Conservation (phyloP, 2,888 invertebrate genomes). For the Drosophila lacicola region DNA sequence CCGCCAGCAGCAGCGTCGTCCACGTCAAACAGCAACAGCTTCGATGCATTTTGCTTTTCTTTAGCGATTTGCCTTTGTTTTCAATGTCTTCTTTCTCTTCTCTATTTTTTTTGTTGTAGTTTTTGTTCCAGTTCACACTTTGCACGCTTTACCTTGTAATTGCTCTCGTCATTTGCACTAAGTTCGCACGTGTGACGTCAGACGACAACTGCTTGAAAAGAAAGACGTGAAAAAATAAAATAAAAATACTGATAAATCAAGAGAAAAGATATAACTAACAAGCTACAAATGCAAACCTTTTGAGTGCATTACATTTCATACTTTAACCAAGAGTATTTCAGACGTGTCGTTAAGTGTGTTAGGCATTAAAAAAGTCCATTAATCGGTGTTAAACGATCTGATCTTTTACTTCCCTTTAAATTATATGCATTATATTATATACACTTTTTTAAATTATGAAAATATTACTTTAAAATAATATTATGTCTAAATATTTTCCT, state of each 20-base stretch:
- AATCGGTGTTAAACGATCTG: not conserved
- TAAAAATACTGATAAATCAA: slow-evolving; percentile 15
- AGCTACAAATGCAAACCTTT: slow-evolving; percentile 16
- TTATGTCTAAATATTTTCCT: not conserved
- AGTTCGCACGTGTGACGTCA: slow-evolving; percentile 5
- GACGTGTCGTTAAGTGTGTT: too few relatives aligned
- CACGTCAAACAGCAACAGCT: slow-evolving; percentile 50
- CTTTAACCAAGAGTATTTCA: not conserved
- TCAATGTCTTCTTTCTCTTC: slow-evolving; percentile 10
- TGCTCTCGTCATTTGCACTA: slow-evolving; percentile 19
- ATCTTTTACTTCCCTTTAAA: too few relatives aligned
- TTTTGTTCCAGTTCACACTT: slow-evolving; percentile 28
- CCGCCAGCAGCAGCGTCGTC: slow-evolving; percentile 50
- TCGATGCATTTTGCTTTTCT: slow-evolving; percentile 52
- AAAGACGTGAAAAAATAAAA: slow-evolving; percentile 1
- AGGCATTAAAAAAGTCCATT: not conserved
- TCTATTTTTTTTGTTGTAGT: slow-evolving; percentile 9
- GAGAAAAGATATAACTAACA: slow-evolving; percentile 9
- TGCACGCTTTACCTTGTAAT: slow-evolving; percentile 18
- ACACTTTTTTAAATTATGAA: too few relatives aligned
- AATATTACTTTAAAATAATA: too few relatives aligned
- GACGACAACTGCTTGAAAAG: not conserved
- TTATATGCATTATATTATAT: too few relatives aligned
- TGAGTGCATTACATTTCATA: slow-evolving; percentile 1
- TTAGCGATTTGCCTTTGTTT: slow-evolving; percentile 6